Conservation (phyloP, 1,140 invertebrate species). For the Drosophila takahashii region DNA sequence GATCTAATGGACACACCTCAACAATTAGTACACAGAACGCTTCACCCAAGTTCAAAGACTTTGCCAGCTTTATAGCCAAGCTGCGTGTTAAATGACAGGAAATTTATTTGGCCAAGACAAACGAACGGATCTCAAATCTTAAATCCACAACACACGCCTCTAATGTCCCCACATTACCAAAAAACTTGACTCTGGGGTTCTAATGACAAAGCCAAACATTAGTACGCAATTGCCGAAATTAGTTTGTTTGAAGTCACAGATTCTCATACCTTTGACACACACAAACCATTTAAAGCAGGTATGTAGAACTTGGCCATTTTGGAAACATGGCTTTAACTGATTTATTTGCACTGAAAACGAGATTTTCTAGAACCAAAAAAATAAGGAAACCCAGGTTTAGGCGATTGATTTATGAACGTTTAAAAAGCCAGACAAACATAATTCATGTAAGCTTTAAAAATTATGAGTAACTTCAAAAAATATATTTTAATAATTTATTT, state of each 20-base stretch:
- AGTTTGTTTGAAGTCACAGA: constrained; percentile 3
- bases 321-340: neutral
- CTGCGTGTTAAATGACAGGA: constrained; percentile 28
- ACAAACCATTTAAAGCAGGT: neutral
- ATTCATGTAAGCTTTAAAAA: neutral
- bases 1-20: constrained; percentile 44
- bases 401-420: constrained; percentile 1
- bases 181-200: constrained; percentile 13
- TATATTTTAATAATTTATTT: too few species aligned
- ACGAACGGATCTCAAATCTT: constrained; percentile 43
- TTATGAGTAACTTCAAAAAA: too few species aligned
- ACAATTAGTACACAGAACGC: constrained; percentile 30
- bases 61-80: constrained; percentile 4
- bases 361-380: neutral
- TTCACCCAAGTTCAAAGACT: constrained; percentile 41
- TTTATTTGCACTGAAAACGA: neutral
- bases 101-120: constrained; percentile 33
- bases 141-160: constrained; percentile 57
- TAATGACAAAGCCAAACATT: constrained; percentile 41
- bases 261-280: constrained; percentile 4
- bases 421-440: constrained; percentile 15
- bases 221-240: constrained; percentile 24
- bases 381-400: neutral
- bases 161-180: constrained; percentile 44
- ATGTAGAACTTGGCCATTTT: neutral